These are phyloP conservation scores for Onychomys arenicola DNA, from an alignment of 2,797 vertebrate species.

Conservation along the genomic window DNA sequence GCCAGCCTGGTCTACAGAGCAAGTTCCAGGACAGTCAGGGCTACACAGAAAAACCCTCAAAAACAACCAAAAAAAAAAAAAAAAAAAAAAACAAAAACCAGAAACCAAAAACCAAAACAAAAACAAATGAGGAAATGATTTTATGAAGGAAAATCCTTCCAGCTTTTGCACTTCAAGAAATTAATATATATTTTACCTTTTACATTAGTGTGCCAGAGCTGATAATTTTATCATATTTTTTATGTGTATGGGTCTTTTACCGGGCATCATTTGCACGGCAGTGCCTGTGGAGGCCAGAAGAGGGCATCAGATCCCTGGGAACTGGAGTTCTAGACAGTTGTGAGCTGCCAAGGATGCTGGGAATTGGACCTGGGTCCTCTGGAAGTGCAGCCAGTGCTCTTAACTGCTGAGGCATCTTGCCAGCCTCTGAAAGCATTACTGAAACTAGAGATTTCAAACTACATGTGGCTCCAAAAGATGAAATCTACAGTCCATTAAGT, in stretches of 20 bases:
- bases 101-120: neutral
- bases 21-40: neutral
- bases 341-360: neutral
- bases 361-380: neutral
- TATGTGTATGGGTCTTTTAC: neutral
- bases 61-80: neutral
- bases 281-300: neutral
- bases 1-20: neutral
- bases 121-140: neutral
- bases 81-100: neutral
- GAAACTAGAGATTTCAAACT: slow-evolving; percentile 15
- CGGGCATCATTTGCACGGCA: neutral
- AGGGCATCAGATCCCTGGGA: neutral
- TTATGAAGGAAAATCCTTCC: slow-evolving; percentile 48
- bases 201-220: slow-evolving; percentile 36
- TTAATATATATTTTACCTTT: slow-evolving; percentile 27
- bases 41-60: neutral
- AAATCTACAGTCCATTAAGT: slow-evolving; percentile 38
- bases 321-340: neutral
- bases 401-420: neutral
- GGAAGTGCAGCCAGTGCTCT: neutral
- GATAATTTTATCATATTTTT: neutral
- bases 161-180: slow-evolving; percentile 50
- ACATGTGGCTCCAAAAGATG: slow-evolving; percentile 23
- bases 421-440: neutral